Base-by-base conservation (phyloP, 1,140 invertebrate species). In the Probaryconus sp. region DNA sequence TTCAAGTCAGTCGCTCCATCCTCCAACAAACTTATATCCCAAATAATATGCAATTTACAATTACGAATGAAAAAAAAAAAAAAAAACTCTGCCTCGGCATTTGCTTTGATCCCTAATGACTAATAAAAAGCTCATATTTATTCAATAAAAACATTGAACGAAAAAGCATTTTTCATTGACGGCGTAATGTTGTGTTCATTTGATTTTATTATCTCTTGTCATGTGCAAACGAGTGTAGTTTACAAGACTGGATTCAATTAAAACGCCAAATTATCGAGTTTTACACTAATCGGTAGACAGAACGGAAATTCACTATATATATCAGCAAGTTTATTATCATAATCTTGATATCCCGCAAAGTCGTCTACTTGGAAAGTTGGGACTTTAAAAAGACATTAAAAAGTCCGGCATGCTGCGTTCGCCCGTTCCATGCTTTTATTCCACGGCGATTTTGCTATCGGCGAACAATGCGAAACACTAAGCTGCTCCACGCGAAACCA, bases 401-500 rank as follows among this genome's bases (percentile, higher is more conserved):
- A 63, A 53, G 18, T 30, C 10, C 18, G n/a, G 2, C 37, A 5
- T 35, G 53, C 30, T 14, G 20, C 11, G 31, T 11, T 20, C 18
- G 20, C 2, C 9, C 20, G 5, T 28, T 31, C 4, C 16, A n/a
- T 13, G n/a, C 33, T 31, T 67, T 71, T 55, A 55, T 70, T 53
- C 33, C 9, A n/a, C 16, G 17, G 48, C 20, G 40, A 65, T 76
- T 63, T 35, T 30, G 24, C 33, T 21, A 70, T 67, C 61, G 56
- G 3, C 20, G 55, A 58, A 80, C 73, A 78, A 78, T 76, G 51
- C 64, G 40, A 72, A 53, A 60, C 70, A 56, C 38, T 48, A 47
- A 65, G 30, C 63, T 14, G 37, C 31, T 56, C 50, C 68, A 72
- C 65, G 76, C 73, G 71, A 80, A 75, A 76, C 64, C 45, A 80